Evolutionary conservation across 2,113 vertebrate species (phyloP), one percentile per base, ranked within the genome.

Genomic region (Rattus rattus): DNA sequence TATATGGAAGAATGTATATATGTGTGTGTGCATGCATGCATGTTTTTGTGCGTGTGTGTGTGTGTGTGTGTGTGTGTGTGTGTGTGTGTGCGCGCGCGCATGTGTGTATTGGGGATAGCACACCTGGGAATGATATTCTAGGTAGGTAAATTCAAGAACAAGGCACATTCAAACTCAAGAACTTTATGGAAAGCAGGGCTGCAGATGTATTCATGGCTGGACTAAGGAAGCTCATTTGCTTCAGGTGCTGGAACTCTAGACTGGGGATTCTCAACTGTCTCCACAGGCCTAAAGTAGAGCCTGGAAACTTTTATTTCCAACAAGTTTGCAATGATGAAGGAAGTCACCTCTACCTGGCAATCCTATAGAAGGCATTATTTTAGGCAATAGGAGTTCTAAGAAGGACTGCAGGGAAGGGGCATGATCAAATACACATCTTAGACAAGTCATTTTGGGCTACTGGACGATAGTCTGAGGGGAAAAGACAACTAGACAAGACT

Each of bases 401-500:
- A 65, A 63, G 59, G 88, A 80, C 20, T 79, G 28, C 14, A 80
- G 19, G 65, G 28, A 83, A 87, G 52, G 87, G 47, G 81, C 47
- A 73, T 43, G 39, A 73, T 83, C 24, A 94, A 94, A 63, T 69
- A 30, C 90, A 75, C 30, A 75, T 88, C 84, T 92, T 72, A 89
- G 24, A 91, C 39, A 89, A 77, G 36, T 92, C 33, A 56, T 59
- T 77, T 49, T 80, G 76, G 61, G 47, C 63, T 93, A 0, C 93
- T 88, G 69, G 54, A 90, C 24, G 12, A 65, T 84, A 80, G 63
- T 85, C 30, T 92, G 61, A 96, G 69, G 83, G 80, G 47, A 88
- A 11, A 91, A 91, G 80, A 88, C 7, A 80, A 8, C 83, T 39
- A 70, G 8, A 73, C 5, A 88, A 70, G 63, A 79, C 79, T 75